Conservation (phyloP, 2,797 vertebrate genomes). For the Falco novaeseelandiae region DNA sequence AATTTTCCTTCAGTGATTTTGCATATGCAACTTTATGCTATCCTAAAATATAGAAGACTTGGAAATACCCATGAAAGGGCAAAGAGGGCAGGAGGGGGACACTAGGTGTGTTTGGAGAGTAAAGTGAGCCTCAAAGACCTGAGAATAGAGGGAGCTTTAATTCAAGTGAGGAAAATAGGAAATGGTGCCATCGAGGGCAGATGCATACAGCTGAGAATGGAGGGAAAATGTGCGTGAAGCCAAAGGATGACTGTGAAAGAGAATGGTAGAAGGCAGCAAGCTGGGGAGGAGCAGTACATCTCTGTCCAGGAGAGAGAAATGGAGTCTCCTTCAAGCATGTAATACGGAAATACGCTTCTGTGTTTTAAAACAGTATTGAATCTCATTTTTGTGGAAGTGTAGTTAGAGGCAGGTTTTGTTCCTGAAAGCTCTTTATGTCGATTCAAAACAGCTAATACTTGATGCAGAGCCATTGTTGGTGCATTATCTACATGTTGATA, state of each 20-base stretch:
- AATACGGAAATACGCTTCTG: not conserved
- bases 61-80: not conserved
- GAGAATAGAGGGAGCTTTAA: not conserved
- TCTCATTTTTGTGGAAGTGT: not conserved
- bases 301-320: not conserved
- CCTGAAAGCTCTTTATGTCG: not conserved
- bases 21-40: not conserved
- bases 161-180: not conserved
- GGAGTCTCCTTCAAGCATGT: not conserved
- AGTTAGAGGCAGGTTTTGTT: not conserved
- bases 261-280: not conserved
- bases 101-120: not conserved
- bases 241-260: not conserved
- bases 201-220: not conserved
- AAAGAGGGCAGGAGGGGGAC: not conserved
- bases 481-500: not conserved
- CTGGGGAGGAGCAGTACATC: not conserved
- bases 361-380: not conserved
- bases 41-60: not conserved
- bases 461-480: not conserved
- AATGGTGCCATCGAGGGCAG: not conserved
- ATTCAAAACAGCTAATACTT: not conserved
- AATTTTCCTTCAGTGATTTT: not conserved
- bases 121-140: not conserved
- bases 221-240: not conserved